A percentile compares a stretch with the other conserved stretches of the same genome.
Conservation (phyloP, 2,113 vertebrate species). For the Camelus bactrianus region DNA sequence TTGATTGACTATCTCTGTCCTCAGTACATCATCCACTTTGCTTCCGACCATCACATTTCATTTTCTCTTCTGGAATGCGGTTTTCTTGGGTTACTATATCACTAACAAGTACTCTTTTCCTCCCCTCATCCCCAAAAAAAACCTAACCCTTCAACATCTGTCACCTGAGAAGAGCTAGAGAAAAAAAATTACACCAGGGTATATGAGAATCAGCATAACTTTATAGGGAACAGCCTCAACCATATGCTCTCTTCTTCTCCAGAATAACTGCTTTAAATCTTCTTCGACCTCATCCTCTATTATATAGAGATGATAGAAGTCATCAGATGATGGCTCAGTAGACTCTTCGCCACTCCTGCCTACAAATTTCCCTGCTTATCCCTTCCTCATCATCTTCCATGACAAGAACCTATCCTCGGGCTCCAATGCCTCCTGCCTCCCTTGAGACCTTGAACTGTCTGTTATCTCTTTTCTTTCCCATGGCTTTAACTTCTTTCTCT, state of each 20-base stretch:
- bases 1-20: background rate
- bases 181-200: background rate
- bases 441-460: background rate
- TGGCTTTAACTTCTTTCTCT: background rate
- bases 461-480: background rate
- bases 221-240: background rate
- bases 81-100: background rate
- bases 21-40: background rate
- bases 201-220: background rate
- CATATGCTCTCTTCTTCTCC: background rate
- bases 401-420: background rate
- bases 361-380: background rate
- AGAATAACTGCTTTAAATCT: background rate
- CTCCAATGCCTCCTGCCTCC: background rate
- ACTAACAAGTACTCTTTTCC: background rate
- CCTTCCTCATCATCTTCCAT: background rate
- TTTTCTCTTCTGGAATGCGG: constrained; percentile 7
- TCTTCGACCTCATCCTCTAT: background rate
- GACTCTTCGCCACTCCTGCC: background rate
- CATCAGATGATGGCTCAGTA: background rate
- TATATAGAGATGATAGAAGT: background rate
- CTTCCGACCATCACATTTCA: background rate
- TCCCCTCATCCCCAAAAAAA: background rate
- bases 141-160: constrained; percentile 15
- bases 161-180: background rate